A percentile compares a stretch with the other conserved stretches of the same genome.
Conservation (phyloP, 1,140 invertebrate species). For the Drosophila busckii region DNA sequence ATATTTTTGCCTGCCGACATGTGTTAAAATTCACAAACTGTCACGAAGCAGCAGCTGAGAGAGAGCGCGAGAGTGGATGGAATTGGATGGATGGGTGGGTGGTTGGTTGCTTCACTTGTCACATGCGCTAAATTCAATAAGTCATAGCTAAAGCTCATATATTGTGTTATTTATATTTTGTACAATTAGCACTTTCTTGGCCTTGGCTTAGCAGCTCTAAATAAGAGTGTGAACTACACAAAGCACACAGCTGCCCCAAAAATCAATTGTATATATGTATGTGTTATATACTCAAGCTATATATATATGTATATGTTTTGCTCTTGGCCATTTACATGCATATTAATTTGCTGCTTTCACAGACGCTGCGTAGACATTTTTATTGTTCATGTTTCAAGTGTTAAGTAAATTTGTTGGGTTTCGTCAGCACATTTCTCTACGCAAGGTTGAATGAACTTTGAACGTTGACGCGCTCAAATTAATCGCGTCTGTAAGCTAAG, state of each 20-base stretch:
- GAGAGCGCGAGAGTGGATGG: not conserved
- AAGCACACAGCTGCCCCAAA: not conserved
- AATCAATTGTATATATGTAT: not conserved
- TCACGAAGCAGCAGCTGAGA: not conserved
- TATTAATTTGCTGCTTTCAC: conserved; percentile 34
- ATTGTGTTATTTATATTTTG: conserved; percentile 4
- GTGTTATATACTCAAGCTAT: not conserved
- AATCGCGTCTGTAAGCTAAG: not conserved
- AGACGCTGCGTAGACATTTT: conserved; percentile 51
- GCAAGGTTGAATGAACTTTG: conserved; percentile 58
- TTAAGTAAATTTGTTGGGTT: conserved; percentile 26
- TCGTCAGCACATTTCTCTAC: conserved; percentile 35
- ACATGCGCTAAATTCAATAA: conserved; percentile 25
- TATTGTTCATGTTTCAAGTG: conserved; percentile 1
- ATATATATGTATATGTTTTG: conserved; percentile 25
- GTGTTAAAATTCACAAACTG: conserved; percentile 34
- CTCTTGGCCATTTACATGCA: conserved; percentile 20
- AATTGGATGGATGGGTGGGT: not conserved
- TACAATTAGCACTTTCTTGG: conserved; percentile 12
- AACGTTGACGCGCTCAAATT: conserved; percentile 5
- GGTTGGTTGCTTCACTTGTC: conserved; percentile 3
- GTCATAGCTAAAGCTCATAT: conserved; percentile 5
- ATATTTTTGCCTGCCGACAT: conserved; percentile 22
- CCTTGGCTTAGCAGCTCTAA: conserved; percentile 2
- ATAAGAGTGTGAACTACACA: not conserved